phyloP scores from a whole-genome alignment of 1,140 invertebrate genomes.

The Dermatophagoides farinae region DNA sequence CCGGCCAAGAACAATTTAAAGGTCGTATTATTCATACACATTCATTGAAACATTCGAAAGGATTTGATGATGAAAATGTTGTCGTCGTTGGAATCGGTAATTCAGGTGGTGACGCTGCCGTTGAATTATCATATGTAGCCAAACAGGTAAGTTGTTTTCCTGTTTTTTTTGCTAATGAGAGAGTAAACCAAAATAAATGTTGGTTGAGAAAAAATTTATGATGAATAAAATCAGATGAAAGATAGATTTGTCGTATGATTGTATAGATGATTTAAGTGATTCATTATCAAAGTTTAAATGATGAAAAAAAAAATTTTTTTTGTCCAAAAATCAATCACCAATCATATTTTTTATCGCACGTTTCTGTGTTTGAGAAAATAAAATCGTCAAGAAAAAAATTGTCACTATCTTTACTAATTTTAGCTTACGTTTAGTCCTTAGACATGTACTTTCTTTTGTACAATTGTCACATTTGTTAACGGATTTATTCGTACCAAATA shows the following conservation, averaged over 20 bases:
- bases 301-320: background rate
- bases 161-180: background rate
- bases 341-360: background rate
- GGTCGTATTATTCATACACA: constrained; percentile 19
- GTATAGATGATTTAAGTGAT: too few relatives aligned
- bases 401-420: too few relatives aligned
- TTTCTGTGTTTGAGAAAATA: background rate
- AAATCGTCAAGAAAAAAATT: too few relatives aligned
- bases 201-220: too few relatives aligned
- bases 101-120: constrained; percentile 33
- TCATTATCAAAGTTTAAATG: too few relatives aligned
- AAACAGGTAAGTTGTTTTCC: background rate
- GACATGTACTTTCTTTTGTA: too few relatives aligned
- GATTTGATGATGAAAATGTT: constrained; percentile 25
- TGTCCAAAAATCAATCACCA: background rate
- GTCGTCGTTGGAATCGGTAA: constrained; percentile 35
- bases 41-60: background rate
- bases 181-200: background rate
- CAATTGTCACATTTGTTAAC: too few relatives aligned
- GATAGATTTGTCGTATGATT: too few relatives aligned
- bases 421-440: too few relatives aligned
- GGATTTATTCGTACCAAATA: too few relatives aligned
- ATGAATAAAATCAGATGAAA: too few relatives aligned
- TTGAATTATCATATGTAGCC: constrained; percentile 24
- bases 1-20: constrained; percentile 26